Evolutionary conservation across 1,140 invertebrate species (phyloP).

Genomic region (Drosophila chauvacae): DNA sequence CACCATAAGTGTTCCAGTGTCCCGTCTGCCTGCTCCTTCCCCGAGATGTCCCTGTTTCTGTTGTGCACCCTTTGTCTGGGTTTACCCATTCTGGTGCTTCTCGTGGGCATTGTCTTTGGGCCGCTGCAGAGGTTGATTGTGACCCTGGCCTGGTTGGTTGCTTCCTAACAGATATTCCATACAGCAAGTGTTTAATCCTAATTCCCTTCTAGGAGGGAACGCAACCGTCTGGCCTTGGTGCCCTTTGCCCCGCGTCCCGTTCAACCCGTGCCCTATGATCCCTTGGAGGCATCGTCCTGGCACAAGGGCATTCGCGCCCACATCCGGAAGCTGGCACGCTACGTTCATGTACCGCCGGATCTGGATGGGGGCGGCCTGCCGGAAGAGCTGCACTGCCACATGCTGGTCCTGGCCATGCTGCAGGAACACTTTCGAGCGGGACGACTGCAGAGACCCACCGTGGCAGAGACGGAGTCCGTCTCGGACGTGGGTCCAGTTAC

Average conservation of each 20-base stretch:
- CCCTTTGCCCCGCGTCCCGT: neutral
- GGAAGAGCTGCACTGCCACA: constrained; percentile 19
- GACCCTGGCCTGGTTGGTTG: neutral
- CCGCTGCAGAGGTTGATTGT: neutral
- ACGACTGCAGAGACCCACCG: neutral
- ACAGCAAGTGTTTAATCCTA: no score
- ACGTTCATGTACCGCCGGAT: constrained; percentile 30
- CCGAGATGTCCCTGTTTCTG: constrained; percentile 10
- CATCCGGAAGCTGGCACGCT: constrained; percentile 9
- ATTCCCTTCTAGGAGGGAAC: neutral
- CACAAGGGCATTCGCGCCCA: constrained; percentile 15
- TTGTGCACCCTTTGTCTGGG: constrained; percentile 4
- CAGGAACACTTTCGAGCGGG: constrained; percentile 19
- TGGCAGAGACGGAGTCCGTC: neutral
- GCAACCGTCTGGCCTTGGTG: constrained; percentile 9
- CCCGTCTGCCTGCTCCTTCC: neutral
- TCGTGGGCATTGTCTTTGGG: neutral
- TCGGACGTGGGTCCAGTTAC: neutral
- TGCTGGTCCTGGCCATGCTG: constrained; percentile 29
- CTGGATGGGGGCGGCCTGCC: constrained; percentile 21
- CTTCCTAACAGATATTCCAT: neutral
- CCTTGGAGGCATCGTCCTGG: constrained; percentile 28
- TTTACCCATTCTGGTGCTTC: neutral
- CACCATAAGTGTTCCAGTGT: neutral
- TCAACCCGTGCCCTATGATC: neutral